Evolutionary conservation across 2,113 vertebrate genomes (phyloP), one percentile per base, ranked within the genome.

Genomic region (Seriola rivoliana): DNA sequence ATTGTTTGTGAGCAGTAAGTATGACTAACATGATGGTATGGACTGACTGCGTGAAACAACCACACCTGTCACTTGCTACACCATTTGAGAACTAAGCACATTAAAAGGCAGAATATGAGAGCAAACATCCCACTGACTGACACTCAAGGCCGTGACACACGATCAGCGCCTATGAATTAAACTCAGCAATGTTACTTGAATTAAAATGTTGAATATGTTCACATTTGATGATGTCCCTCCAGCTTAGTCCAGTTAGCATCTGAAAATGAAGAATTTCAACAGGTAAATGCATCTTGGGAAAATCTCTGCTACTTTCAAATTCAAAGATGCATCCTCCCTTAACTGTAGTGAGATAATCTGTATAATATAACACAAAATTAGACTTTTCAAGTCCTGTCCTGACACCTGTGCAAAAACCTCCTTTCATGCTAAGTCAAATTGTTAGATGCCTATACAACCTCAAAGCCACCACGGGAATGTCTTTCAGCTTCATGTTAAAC

Each of bases 391-490:
- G 46, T 55, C 13, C 55, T 75, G 21, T 57, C 68, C 64, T 16
- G 48, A 58, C 19, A 23, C 40, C 6, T 66, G 13, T 36, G 32
- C 17, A 72, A 32, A 71, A 71, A 25, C 38, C n/a, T 52, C 11
- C 16, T 16, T 52, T 23, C 38, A 62, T 17, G 64, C 29, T 4
- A 46, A 63, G 14, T 55, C 13, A 48, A 67, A 25, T 2, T 44
- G n/a, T 57, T 72, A 57, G 58, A 81, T n/a, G 54, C 32, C 58
- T 48, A 52, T 25, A 32, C 66, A 82, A 68, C 5, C 0, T 5
- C 58, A 81, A 54, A n/a, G 48, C 55, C 64, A 23, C 21, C 80
- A 77, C 42, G 68, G 76, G 57, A 81, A 81, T 67, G 70, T 54
- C 70, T 78, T 34, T 48, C 25, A 81, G 77, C 63, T 11, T 55